Evolutionary conservation across 2,113 vertebrate species (phyloP), one percentile per base, ranked within the genome.

Genomic region (Tachycineta bicolor): DNA sequence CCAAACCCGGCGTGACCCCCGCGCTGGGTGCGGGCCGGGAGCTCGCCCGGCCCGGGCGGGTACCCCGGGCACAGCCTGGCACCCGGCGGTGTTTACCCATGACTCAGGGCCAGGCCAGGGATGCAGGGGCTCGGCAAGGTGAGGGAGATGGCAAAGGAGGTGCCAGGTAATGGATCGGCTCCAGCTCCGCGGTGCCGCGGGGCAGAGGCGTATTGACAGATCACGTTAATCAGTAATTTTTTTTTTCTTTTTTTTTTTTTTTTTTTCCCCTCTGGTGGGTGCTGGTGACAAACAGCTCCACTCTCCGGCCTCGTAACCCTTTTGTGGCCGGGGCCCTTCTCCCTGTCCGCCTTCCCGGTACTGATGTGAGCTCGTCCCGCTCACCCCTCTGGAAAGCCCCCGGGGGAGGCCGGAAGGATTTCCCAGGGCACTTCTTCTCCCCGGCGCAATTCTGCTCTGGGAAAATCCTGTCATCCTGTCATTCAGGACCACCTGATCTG

Each of bases 131-230:
- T 96, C 89, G 92, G 58, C 83, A 92, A 97, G 93, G 93, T 94
- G 97, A 97, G 94, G 70, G 75, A 87, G 93, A 97, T 94, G 87
- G 83, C 73, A 92, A 49, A 69, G 85, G 93, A 97, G 89, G 92
- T 96, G 93, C 93, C 94, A 76, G 78, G 60, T 96, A 93, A 89
- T 90, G 90, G 96, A 97, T 95, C 79, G 94, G 87, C 78, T 97
- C 90, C 89, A 82, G 77, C 92, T 83, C 90, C 62, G 58, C 86
- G 28, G 73, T 93, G 85, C 86, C 59, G 58, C 6, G 70, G 95
- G 89, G 94, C 90, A 95, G 95, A 97, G 93, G 94, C 89, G 33
- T 96, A 95, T 96, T 95, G 96, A 97, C 94, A 95, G 85, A 94
- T 60, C 71, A n/a, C n/a, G 83, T 85, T 96, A 95, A 97, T 96